Conservation (phyloP, 2,797 vertebrate genomes). For the Gephyroberyx darwinii region DNA sequence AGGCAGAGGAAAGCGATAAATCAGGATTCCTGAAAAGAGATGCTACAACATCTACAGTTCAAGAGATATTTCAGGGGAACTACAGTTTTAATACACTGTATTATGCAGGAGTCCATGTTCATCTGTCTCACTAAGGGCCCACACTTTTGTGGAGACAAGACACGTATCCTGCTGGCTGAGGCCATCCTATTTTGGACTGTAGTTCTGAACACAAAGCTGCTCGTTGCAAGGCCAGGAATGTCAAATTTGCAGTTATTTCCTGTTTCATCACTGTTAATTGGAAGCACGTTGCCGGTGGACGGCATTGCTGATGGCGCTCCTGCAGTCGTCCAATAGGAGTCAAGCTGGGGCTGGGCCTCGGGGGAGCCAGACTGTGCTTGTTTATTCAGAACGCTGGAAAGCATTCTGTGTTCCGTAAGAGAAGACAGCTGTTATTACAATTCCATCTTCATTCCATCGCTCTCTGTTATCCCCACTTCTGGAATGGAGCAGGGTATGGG, state of each 20-base stretch:
- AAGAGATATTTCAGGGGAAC: background rate
- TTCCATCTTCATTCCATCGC: constrained; percentile 75
- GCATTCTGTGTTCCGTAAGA: constrained; percentile 80
- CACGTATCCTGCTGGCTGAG: constrained; percentile 23
- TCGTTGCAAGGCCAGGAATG: constrained; percentile 71
- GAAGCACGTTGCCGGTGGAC: constrained; percentile 78
- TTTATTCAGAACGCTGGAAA: constrained; percentile 83
- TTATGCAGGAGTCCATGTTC: background rate
- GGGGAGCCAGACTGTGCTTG: constrained; percentile 76
- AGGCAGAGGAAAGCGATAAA: constrained; percentile 23
- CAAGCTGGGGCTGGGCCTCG: constrained; percentile 69
- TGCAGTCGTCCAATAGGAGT: constrained; percentile 70
- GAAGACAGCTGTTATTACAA: constrained; percentile 84
- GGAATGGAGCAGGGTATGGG: constrained; percentile 49
- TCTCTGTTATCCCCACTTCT: constrained; percentile 68
- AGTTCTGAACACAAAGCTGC: constrained; percentile 52
- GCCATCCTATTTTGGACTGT: constrained; percentile 35
- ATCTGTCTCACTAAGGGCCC: constrained; percentile 20
- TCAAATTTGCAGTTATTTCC: constrained; percentile 81
- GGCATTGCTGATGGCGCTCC: constrained; percentile 66
- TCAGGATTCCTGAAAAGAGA: background rate
- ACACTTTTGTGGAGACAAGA: constrained; percentile 16
- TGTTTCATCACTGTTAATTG: constrained; percentile 85
- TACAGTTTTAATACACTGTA: constrained; percentile 1
- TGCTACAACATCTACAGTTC: background rate